Conservation (phyloP, 2,888 invertebrate species). For the Drosophila affinis region DNA sequence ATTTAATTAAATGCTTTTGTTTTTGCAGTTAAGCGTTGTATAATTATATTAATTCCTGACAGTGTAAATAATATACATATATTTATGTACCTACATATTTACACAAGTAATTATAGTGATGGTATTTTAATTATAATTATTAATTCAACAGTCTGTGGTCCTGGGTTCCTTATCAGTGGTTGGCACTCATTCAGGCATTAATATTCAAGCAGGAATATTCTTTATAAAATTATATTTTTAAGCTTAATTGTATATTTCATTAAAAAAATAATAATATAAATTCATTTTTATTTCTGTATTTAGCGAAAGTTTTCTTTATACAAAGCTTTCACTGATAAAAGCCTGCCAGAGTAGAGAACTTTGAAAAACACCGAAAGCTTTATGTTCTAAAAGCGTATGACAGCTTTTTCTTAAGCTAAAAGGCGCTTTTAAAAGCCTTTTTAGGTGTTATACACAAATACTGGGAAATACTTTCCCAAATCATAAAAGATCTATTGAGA, state of each 20-base stretch:
- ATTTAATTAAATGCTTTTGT: constrained; percentile 58
- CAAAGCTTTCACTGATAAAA: not conserved
- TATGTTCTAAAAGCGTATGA: not conserved
- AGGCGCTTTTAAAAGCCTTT: no score
- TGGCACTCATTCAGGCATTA: not conserved
- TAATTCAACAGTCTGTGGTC: not conserved
- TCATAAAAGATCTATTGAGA: no score
- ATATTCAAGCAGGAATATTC: not conserved
- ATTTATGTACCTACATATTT: not conserved
- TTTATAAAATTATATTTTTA: not conserved
- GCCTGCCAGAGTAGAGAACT: not conserved
- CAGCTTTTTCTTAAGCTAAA: not conserved
- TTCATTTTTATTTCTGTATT: not conserved
- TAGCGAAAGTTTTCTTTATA: not conserved
- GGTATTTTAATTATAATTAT: not conserved
- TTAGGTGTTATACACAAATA: no score
- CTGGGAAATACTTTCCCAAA: no score
- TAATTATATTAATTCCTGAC: constrained; percentile 40
- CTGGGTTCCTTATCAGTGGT: no score
- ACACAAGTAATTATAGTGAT: not conserved
- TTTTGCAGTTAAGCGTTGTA: constrained; percentile 31
- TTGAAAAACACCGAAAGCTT: not conserved
- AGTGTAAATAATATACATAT: not conserved
- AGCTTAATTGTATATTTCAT: not conserved
- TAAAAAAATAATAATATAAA: not conserved